Evolutionary conservation across 2,797 vertebrate species (phyloP), one percentile per base, ranked within the genome.

Genomic region (Pitangus sulphuratus): DNA sequence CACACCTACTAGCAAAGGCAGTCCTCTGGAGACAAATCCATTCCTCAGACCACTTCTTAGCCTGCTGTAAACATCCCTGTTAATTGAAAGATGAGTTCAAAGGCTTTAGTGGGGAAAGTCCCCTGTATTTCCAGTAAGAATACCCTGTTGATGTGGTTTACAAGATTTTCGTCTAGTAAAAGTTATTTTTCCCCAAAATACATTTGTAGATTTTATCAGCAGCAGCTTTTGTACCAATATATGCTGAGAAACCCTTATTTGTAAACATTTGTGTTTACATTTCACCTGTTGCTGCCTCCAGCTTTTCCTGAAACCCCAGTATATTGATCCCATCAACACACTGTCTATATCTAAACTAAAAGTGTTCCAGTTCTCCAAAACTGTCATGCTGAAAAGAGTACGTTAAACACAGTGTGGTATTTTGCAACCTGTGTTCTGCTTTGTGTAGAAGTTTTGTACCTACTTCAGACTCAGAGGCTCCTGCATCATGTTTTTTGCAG

Each of bases 331-430:
- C 26, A 77, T 9, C 26, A 50, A 16, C 40, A 47, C 10, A 39
- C 6, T 8, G 6, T 4, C 54, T 47, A 60, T 8, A 53, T 3
- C 48, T 70, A 28, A 95, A 76, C 8, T 17, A 30, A 53, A 72
- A 57, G 1, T 3, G 3, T 6, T 83, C 37, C 40, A 31, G 26
- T 47, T 15, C 28, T 84, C 25, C 60, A 64, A 78, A 87, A 48
- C 4, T 33, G 7, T 8, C 45, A 8, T 0, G 0, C 22, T 61
- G 39, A 26, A 53, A 82, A 84, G 39, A 1, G 1, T 2, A 47
- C 48, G 21, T 42, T 84, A 40, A 87, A 72, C 33, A 39, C 8
- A 24, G 9, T 48, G 28, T 0, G 1, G 5, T 12, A 19, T 70
- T 93, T 83, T 64, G 57, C 51, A 51, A 1, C 14, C 22, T 30